Percentiles rank a stretch among this genome's conserved stretches.
Evolutionary conservation across 1,140 invertebrate species (phyloP).

Genomic region (Pygmarrhopalites habei): DNA sequence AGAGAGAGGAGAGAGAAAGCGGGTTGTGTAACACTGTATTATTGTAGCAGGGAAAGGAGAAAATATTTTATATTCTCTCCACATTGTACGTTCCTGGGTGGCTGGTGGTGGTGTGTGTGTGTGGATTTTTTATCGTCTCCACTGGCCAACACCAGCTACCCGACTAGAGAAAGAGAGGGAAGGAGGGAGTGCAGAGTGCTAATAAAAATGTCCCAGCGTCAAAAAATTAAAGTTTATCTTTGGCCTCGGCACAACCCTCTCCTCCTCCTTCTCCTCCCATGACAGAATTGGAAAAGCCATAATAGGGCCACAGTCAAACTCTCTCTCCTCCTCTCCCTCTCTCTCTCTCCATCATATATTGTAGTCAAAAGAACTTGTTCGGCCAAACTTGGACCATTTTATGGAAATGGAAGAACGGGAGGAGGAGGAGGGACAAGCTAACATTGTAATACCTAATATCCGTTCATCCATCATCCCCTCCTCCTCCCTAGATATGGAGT

Average conservation of each 20-base stretch:
- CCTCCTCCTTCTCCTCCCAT: neutral
- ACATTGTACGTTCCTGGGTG: neutral
- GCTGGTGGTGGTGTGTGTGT: neutral
- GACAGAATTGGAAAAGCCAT: neutral
- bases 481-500: too few species aligned
- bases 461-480: too few species aligned
- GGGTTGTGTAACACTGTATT: too few species aligned
- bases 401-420: neutral
- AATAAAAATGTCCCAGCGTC: slow-evolving; percentile 5
- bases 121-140: neutral
- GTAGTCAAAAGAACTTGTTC: too few species aligned
- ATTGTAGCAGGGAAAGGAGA: too few species aligned
- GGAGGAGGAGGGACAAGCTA: neutral
- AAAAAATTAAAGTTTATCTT: slow-evolving; percentile 3
- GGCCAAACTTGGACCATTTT: too few species aligned
- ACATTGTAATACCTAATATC: too few species aligned
- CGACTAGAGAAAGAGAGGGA: neutral
- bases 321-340: too few species aligned
- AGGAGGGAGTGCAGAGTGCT: neutral
- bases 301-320: neutral
- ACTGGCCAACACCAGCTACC: neutral
- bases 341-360: too few species aligned
- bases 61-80: too few species aligned
- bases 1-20: too few species aligned
- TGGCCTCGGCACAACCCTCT: neutral